Evolutionary conservation across 2,113 vertebrate genomes (phyloP).

Genomic region (Aldabrachelys gigantea): DNA sequence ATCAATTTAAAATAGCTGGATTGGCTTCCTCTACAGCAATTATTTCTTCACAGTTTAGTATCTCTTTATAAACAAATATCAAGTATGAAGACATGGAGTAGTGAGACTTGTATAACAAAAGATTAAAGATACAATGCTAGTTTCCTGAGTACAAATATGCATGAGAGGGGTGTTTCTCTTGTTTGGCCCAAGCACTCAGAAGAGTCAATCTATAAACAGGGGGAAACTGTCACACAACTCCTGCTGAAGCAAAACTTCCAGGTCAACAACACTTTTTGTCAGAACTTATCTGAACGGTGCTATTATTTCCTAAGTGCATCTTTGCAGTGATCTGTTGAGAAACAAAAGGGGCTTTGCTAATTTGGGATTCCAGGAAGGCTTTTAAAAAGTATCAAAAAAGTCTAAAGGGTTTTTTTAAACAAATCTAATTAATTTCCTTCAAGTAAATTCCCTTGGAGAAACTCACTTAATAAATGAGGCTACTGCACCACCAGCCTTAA

Average conservation of each 20-base stretch:
- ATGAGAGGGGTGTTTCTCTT: fast-evolving
- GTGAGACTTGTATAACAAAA: not conserved
- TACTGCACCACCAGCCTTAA: not conserved
- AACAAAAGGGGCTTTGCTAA: not conserved
- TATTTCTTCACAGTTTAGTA: not conserved
- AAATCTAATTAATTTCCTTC: not conserved
- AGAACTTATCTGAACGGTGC: not conserved
- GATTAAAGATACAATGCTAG: not conserved
- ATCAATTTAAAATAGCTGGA: not conserved
- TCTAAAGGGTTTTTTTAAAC: not conserved
- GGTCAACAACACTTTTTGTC: not conserved
- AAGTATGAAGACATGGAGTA: not conserved
- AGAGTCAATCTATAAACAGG: not conserved
- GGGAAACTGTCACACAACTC: not conserved
- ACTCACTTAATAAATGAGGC: not conserved
- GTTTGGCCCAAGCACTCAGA: conserved; percentile 4
- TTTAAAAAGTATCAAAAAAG: not conserved
- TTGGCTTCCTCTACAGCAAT: not conserved
- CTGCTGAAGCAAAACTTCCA: not conserved
- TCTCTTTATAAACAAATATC: not conserved
- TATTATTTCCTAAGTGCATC: not conserved
- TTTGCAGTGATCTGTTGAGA: not conserved
- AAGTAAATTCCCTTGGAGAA: not conserved
- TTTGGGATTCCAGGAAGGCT: not conserved
- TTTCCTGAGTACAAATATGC: not conserved